phyloP scores from a whole-genome alignment of 2,888 invertebrate genomes.

The Aleiodes leptofemur region DNA sequence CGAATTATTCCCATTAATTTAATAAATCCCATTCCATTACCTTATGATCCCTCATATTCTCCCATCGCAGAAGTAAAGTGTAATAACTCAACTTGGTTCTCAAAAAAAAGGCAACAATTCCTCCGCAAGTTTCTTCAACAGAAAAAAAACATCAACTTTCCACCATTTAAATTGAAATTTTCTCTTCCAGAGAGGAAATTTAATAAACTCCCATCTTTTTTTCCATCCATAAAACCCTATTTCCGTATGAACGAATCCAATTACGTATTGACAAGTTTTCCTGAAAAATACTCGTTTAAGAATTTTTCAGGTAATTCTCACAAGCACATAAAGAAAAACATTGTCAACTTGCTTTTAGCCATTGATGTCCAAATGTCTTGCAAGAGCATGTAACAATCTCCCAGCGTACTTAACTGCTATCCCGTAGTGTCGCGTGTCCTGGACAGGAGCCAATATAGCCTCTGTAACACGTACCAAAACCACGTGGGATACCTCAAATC shows the following conservation, averaged over 20 bases:
- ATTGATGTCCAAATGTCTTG: too few species aligned
- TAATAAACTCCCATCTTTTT: too few species aligned
- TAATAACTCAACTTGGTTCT: neutral
- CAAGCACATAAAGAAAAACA: too few species aligned
- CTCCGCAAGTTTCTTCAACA: too few species aligned
- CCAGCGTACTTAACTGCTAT: neutral
- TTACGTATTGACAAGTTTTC: neutral
- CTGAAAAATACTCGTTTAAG: neutral
- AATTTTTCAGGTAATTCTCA: neutral
- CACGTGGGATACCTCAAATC: slow-evolving; percentile 34
- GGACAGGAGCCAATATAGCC: slow-evolving; percentile 21
- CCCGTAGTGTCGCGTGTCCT: slow-evolving; percentile 26
- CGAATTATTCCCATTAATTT: slow-evolving; percentile 18
- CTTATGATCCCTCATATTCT: neutral
- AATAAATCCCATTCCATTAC: neutral
- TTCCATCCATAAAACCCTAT: too few species aligned
- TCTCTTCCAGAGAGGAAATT: too few species aligned
- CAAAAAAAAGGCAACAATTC: too few species aligned
- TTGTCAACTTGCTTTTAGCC: too few species aligned
- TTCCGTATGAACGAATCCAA: too few species aligned
- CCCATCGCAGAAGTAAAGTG: neutral
- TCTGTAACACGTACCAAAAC: slow-evolving; percentile 28
- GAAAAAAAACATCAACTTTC: too few species aligned
- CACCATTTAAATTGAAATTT: too few species aligned
- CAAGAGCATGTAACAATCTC: neutral